Conservation (phyloP, 2,113 vertebrate species). For the Hemichromis elongatus region DNA sequence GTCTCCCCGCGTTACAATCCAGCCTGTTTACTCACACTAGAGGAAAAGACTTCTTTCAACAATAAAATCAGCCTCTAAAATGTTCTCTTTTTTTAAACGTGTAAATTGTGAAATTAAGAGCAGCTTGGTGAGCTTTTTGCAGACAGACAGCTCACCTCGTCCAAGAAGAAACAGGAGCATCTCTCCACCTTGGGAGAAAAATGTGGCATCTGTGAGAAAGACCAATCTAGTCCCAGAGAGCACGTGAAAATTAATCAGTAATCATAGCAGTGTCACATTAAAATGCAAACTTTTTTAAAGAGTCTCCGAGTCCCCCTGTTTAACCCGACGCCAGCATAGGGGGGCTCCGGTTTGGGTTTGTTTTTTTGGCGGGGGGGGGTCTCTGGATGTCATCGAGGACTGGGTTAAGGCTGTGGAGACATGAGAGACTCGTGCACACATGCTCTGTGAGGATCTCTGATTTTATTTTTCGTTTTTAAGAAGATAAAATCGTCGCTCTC, state of each 20-base stretch:
- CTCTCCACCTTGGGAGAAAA: neutral
- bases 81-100: neutral
- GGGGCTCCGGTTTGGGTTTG: neutral
- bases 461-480: neutral
- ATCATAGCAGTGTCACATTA: neutral
- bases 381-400: neutral
- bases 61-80: neutral
- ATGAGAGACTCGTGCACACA: neutral
- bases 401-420: neutral
- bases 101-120: neutral
- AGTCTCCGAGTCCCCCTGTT: neutral
- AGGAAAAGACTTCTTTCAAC: neutral
- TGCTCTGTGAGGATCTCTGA: neutral
- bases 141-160: neutral
- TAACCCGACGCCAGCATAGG: neutral
- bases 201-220: neutral
- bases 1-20: neutral
- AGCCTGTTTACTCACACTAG: neutral
- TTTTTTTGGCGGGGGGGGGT: neutral
- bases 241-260: neutral
- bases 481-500: neutral
- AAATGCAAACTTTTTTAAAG: slow-evolving; percentile 19
- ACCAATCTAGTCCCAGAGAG: neutral
- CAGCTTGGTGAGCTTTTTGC: neutral
- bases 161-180: neutral